Evolutionary conservation across 2,888 invertebrate species (phyloP).

Genomic region (Himalopsyche kuldschensis): DNA sequence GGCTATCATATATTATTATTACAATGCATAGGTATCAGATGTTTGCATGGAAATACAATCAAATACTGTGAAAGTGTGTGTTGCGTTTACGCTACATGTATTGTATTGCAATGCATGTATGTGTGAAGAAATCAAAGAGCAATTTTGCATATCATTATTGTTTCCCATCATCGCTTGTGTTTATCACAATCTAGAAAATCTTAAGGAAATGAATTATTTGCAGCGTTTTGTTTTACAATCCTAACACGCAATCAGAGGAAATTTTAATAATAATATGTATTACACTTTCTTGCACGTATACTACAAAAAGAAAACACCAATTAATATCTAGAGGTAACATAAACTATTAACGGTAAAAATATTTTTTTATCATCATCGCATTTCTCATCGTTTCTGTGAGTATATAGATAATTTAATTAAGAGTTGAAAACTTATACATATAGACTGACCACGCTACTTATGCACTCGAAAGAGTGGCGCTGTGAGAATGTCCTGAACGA

Average conservation of each 20-base stretch:
- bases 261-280: neutral
- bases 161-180: constrained; percentile 38
- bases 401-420: too few species aligned
- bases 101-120: neutral
- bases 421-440: too few species aligned
- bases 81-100: neutral
- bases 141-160: constrained; percentile 38
- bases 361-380: too few species aligned
- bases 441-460: too few species aligned
- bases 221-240: neutral
- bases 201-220: constrained; percentile 24
- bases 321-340: too few species aligned
- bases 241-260: neutral
- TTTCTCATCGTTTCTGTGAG: too few species aligned
- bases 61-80: neutral
- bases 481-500: too few species aligned
- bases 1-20: constrained; percentile 1
- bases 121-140: constrained; percentile 27
- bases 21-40: neutral
- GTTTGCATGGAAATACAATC: neutral
- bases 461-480: too few species aligned
- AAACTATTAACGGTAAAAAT: too few species aligned
- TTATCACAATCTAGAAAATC: constrained; percentile 28
- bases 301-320: too few species aligned
- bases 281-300: neutral